phyloP scores from a whole-genome alignment of 2,888 invertebrate genomes.

The Spodoptera littoralis region DNA sequence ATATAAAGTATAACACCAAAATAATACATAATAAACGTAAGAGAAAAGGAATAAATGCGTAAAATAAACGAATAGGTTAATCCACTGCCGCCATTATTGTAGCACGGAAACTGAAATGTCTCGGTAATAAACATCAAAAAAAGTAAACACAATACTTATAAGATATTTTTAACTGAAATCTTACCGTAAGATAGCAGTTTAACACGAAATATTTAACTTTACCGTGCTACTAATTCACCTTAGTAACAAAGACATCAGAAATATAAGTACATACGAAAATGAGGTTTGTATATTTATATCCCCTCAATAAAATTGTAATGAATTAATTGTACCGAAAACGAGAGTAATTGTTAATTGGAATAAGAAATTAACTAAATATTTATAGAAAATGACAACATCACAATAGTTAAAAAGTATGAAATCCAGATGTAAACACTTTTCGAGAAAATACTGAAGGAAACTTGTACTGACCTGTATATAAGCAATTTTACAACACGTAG shows the following conservation, averaged over 20 bases:
- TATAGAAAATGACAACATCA: slow-evolving; percentile 86
- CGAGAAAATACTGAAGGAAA: slow-evolving; percentile 73
- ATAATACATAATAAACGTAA: slow-evolving; percentile 63
- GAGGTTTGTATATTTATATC: slow-evolving; percentile 82
- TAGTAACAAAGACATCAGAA: slow-evolving; percentile 82
- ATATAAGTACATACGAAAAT: slow-evolving; percentile 81
- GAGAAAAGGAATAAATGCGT: slow-evolving; percentile 65
- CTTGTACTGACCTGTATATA: slow-evolving; percentile 78
- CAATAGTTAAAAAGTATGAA: slow-evolving; percentile 89
- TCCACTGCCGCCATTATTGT: slow-evolving; percentile 89
- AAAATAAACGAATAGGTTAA: slow-evolving; percentile 86
- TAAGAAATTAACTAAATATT: slow-evolving; percentile 72
- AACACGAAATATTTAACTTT: slow-evolving; percentile 48
- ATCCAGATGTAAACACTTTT: slow-evolving; percentile 94
- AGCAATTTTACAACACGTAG: slow-evolving; percentile 77
- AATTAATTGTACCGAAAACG: slow-evolving; percentile 58
- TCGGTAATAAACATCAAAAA: slow-evolving; percentile 85
- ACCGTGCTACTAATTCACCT: slow-evolving; percentile 62
- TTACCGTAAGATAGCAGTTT: slow-evolving; percentile 41
- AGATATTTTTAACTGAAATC: slow-evolving; percentile 55
- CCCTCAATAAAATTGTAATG: slow-evolving; percentile 61
- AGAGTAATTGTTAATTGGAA: slow-evolving; percentile 41
- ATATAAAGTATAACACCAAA: slow-evolving; percentile 74
- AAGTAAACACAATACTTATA: slow-evolving; percentile 85
- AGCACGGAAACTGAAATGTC: slow-evolving; percentile 87